These are phyloP conservation scores for Crenichthys baileyi DNA, from an alignment of 2,797 vertebrate species.

Conservation along the genomic window DNA sequence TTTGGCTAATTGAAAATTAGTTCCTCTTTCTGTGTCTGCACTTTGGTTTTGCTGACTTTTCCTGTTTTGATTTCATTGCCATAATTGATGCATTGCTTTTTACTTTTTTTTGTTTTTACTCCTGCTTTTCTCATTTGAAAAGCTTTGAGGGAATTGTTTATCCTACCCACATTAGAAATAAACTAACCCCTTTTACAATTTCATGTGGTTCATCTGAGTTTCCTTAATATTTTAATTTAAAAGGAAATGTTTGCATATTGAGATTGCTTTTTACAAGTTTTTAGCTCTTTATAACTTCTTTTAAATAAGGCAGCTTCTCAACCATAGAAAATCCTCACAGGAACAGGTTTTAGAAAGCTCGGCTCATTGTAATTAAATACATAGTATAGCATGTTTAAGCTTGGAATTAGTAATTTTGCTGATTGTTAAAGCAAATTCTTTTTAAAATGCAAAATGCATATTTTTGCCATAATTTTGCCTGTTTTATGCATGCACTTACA, in stretches of 20 bases:
- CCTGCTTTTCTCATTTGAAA: neutral
- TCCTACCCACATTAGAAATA: neutral
- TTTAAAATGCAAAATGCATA: too few relatives aligned
- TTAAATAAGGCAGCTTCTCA: neutral
- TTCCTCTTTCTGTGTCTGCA: neutral
- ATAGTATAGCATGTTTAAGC: too few relatives aligned
- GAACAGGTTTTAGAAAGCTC: neutral
- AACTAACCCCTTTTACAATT: neutral
- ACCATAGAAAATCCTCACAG: neutral
- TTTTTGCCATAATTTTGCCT: neutral
- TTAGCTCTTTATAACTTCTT: too few relatives aligned
- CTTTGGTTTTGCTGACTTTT: neutral
- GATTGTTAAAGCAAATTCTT: too few relatives aligned
- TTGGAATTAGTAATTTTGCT: too few relatives aligned
- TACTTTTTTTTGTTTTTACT: neutral
- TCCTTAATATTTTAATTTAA: neutral
- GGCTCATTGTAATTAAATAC: neutral
- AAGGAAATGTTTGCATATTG: neutral
- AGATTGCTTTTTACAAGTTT: too few relatives aligned
- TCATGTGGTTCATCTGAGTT: neutral
- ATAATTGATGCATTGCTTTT: neutral
- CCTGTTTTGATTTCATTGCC: neutral
- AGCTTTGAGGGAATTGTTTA: neutral
- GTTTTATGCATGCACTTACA: neutral
- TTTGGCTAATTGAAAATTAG: neutral